A percentile compares a stretch with the other conserved stretches of the same genome.
These are phyloP conservation scores for Arnoldichthys spilopterus DNA, from an alignment of 2,797 vertebrate genomes.

Conservation along the genomic window DNA sequence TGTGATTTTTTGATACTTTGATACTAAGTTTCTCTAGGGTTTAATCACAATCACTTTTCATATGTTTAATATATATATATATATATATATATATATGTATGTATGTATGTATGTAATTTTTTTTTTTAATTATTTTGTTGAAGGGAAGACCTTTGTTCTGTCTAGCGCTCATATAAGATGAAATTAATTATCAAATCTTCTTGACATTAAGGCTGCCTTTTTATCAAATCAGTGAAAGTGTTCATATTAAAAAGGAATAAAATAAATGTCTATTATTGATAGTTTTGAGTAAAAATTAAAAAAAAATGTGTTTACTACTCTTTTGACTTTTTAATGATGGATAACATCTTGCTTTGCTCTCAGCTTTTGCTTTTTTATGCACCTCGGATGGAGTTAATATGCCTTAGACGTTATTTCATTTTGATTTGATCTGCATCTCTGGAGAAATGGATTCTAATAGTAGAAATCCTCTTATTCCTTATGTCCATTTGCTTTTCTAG, in stretches of 20 bases:
- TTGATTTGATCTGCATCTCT: not conserved
- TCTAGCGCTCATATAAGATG: not conserved
- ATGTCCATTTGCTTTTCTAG: not conserved
- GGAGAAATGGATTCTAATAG: not conserved
- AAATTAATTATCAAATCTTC: not conserved
- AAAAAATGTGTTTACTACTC: not conserved
- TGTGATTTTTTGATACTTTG: not conserved
- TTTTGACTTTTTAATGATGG: not conserved
- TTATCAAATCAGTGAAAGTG: not conserved
- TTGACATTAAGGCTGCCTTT: not conserved
- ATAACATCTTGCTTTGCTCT: not conserved
- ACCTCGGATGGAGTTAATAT: not conserved
- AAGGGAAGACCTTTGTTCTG: not conserved
- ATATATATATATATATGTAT: not conserved
- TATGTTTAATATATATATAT: not conserved
- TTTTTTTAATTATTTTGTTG: not conserved
- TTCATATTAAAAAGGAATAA: not conserved
- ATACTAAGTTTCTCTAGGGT: not conserved
- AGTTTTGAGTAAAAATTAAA: slow-evolving; percentile 9
- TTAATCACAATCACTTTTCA: not conserved
- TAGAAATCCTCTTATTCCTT: not conserved
- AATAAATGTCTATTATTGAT: not conserved
- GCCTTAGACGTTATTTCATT: not conserved
- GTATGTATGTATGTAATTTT: too few species aligned
- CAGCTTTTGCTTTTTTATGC: not conserved